These are phyloP conservation scores for Phyllostomus hastatus DNA, from an alignment of 2,113 vertebrate species.

Conservation along the genomic window DNA sequence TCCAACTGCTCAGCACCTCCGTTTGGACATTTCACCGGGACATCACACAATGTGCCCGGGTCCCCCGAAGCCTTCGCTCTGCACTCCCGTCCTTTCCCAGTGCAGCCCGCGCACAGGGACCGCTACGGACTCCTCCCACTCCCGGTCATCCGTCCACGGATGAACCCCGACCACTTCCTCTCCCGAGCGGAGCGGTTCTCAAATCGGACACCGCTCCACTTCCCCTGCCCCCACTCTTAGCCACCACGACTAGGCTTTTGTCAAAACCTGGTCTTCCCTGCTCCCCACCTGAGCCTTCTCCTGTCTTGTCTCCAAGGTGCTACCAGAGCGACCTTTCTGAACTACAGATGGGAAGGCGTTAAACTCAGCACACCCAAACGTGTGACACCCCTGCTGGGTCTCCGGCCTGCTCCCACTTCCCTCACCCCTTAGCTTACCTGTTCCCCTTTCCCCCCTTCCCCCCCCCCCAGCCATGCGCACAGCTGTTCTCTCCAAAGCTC, in stretches of 20 bases:
- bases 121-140: neutral
- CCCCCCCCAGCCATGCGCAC: neutral
- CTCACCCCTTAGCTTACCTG: neutral
- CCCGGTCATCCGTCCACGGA: neutral
- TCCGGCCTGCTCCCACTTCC: no score
- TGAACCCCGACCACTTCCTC: neutral
- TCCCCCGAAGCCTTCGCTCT: neutral
- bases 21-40: neutral
- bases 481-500: neutral
- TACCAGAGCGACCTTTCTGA: neutral
- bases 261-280: neutral
- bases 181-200: neutral
- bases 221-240: neutral
- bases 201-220: neutral
- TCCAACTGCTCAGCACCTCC: neutral
- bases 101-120: neutral
- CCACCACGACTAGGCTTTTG: neutral
- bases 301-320: neutral
- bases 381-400: neutral
- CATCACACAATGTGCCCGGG: neutral
- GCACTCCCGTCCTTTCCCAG: neutral
- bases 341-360: neutral
- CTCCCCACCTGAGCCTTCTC: neutral
- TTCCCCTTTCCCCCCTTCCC: neutral
- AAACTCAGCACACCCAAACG: neutral